Base-by-base conservation (phyloP, 2,888 invertebrate species). In the Coelinius sp. region DNA sequence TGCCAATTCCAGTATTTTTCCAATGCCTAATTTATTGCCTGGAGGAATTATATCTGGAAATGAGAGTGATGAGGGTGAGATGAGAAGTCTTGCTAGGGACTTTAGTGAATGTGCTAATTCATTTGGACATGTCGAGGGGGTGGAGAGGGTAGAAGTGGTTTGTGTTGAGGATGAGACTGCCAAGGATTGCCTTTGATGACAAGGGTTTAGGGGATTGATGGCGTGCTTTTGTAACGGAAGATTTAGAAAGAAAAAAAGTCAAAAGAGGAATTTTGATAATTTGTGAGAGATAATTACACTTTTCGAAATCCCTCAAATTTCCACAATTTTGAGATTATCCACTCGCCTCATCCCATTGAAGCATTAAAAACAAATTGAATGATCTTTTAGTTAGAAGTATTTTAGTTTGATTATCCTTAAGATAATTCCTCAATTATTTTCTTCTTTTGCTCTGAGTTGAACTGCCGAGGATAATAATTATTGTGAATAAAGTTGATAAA, bases 61-160 rank as follows among this genome's bases (percentile, higher is more conserved):
- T 46, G 80, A 81, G 70, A 71, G 73, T 20, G 83, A 83, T 44
- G 86, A 83, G 31, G 78, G 77, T 52, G 87, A 83, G 24, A 86
- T 87, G 56, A 83, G 81, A 5, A 84, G 84, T 75, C 78, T 86
- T 22, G 81, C 87, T 17, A 87, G 86, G 76, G 84, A 85, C 73
- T 85, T 87, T 53, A 86, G 84, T 73, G 81, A 80, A 5, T 87
- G 86, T 59, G 85, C 84, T 2, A 84, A 86, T 24, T 82, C 81
- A 0, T 86, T 86, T 17, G 84, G 85, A 1, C 0, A 14, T 12
- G 12, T 27, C 20, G 24, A 7, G 3, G 22, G 22, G 22, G 56
- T 4, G 1, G 27, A 27, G 5, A n/a, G n/a, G 8, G 20, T 6
- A 1, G 12, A 1, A 2, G n/a, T 12, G 20, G 8, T 1, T 17